Conservation (phyloP, 30 jellyfish, hydroid and myxozoan genomes). For the Rhopilema esculentum region DNA sequence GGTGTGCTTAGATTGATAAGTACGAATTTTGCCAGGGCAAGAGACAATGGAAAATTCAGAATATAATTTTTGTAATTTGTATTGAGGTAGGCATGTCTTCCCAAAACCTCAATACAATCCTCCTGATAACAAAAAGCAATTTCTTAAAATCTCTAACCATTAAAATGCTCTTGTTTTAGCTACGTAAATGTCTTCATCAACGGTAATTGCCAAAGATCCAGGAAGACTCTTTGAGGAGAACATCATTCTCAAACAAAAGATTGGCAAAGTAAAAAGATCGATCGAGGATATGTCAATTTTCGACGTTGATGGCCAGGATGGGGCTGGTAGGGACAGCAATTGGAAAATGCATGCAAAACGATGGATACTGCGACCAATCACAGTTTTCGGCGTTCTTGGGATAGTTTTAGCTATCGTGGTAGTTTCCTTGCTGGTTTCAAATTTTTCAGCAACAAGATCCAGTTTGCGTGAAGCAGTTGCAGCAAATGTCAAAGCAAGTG, state of each 20-base stretch:
- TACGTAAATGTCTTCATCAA: slow-evolving; percentile 9
- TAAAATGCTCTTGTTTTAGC: neutral
- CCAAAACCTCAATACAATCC: neutral
- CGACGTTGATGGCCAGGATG: slow-evolving; percentile 8
- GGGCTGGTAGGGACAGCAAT: neutral
- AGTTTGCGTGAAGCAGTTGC: slow-evolving; percentile 8
- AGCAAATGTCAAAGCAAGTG: neutral
- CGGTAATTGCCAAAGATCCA: neutral
- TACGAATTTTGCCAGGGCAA: too few species aligned
- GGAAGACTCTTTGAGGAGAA: slow-evolving; percentile 33
- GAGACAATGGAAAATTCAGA: too few species aligned
- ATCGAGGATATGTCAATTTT: slow-evolving; percentile 1
- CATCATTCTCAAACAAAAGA: neutral
- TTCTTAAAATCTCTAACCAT: neutral
- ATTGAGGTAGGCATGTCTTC: too few species aligned
- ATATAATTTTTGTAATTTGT: too few species aligned
- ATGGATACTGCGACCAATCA: slow-evolving; percentile 12
- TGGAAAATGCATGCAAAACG: neutral
- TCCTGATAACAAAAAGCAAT: neutral
- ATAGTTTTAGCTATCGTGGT: neutral
- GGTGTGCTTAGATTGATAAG: too few species aligned
- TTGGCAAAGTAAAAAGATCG: neutral
- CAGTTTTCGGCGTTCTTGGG: neutral
- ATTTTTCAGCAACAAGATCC: neutral
- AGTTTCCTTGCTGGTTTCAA: slow-evolving; percentile 16